Conservation (phyloP, 2,888 invertebrate genomes). For the Parnassius mnemosyne region DNA sequence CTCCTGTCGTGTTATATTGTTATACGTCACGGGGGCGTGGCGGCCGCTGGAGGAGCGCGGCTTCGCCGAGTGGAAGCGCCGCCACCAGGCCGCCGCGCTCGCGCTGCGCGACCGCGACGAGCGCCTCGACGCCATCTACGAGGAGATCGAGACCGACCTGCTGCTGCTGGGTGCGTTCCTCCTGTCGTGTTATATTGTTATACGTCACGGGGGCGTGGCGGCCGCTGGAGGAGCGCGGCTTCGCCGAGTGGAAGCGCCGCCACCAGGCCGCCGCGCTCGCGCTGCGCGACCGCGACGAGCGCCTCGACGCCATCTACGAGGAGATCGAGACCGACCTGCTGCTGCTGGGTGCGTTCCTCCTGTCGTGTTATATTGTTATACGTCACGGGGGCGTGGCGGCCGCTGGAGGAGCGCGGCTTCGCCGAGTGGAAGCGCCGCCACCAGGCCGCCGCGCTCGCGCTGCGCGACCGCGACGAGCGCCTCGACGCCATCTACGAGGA, state of each 20-base stretch:
- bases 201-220: constrained; percentile 83
- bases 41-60: constrained; percentile 92
- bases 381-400: constrained; percentile 85
- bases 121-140: constrained; percentile 94
- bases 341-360: constrained; percentile 75
- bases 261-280: constrained; percentile 93
- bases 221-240: constrained; percentile 91
- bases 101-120: constrained; percentile 94
- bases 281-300: constrained; percentile 92
- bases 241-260: constrained; percentile 92
- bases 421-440: constrained; percentile 94
- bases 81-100: constrained; percentile 92
- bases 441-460: constrained; percentile 90
- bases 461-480: constrained; percentile 93
- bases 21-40: constrained; percentile 79
- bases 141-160: constrained; percentile 98
- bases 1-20: too few relatives aligned
- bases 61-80: constrained; percentile 93
- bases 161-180: constrained; percentile 80
- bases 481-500: constrained; percentile 97
- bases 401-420: constrained; percentile 91
- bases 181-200: too few relatives aligned
- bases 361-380: too few relatives aligned
- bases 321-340: constrained; percentile 97
- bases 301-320: constrained; percentile 95